phyloP scores from a whole-genome alignment of 2,888 invertebrate genomes.

The Salticus scenicus region DNA sequence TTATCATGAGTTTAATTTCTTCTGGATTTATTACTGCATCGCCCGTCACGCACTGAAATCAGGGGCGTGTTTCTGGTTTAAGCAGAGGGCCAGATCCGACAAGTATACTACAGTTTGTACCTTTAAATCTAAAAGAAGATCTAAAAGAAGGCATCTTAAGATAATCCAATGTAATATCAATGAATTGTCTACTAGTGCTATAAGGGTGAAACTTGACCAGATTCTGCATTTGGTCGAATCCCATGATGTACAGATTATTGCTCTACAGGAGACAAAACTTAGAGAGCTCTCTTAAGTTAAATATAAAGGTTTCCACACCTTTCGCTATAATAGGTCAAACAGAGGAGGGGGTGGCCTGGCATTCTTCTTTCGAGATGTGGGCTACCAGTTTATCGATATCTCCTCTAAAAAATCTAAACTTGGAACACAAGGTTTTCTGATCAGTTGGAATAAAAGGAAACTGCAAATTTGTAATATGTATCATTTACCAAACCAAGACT shows the following conservation, averaged over 20 bases:
- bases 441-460: not conserved
- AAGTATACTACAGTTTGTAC: too few species aligned
- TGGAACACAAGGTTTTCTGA: not conserved
- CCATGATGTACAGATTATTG: not conserved
- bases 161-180: conserved; percentile 1
- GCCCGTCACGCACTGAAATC: too few species aligned
- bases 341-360: conserved; percentile 5
- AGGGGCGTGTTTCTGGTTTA: too few species aligned
- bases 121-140: too few species aligned
- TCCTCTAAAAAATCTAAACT: not conserved
- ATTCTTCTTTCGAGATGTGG: not conserved
- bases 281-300: not conserved
- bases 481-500: not conserved
- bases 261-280: not conserved
- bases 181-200: not conserved
- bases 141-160: too few species aligned
- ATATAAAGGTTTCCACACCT: not conserved
- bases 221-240: not conserved
- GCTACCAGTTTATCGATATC: not conserved
- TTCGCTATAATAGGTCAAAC: not conserved
- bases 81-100: too few species aligned
- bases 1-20: too few species aligned
- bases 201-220: conserved; percentile 17
- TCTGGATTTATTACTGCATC: too few species aligned
- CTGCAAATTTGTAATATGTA: not conserved